phyloP scores from a whole-genome alignment of 2,888 invertebrate genomes.

The Drosophila pseudotakahashii region DNA sequence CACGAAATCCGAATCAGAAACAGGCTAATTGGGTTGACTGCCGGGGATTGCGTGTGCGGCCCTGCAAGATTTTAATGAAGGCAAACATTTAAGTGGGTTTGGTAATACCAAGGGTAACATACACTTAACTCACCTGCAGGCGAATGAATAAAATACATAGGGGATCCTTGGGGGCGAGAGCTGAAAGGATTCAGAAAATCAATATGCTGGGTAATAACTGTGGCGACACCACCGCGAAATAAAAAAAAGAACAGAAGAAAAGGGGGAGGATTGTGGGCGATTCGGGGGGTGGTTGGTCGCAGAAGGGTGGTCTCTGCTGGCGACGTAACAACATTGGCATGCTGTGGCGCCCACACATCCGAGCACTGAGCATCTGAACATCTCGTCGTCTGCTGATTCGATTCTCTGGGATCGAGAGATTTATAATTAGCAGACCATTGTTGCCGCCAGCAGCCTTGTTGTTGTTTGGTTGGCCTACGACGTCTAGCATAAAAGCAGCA shows the following conservation, averaged over 20 bases:
- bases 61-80: constrained; percentile 36
- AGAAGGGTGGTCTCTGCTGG: constrained; percentile 22
- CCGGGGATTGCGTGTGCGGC: constrained; percentile 23
- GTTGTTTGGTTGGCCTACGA: constrained; percentile 51
- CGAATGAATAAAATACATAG: constrained; percentile 9
- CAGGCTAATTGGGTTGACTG: constrained; percentile 45
- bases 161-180: constrained; percentile 24
- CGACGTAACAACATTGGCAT: constrained; percentile 73
- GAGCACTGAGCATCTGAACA: constrained; percentile 43
- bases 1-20: constrained; percentile 16
- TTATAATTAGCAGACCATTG: constrained; percentile 75
- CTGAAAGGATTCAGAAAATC: constrained; percentile 49
- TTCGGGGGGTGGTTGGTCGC: constrained; percentile 37
- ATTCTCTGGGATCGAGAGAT: constrained; percentile 64
- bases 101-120: constrained; percentile 5
- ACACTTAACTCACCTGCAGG: constrained; percentile 23
- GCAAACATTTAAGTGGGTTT: constrained; percentile 11
- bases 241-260: constrained; percentile 2
- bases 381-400: constrained; percentile 48
- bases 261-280: constrained; percentile 17
- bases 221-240: constrained; percentile 39
- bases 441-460: constrained; percentile 67
- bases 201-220: constrained; percentile 43
- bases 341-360: constrained; percentile 58
- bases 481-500: constrained; percentile 44